A percentile compares a stretch with the other conserved stretches of the same genome.
Conservation (phyloP, 2,113 vertebrate species). For the Aldabrachelys gigantea region DNA sequence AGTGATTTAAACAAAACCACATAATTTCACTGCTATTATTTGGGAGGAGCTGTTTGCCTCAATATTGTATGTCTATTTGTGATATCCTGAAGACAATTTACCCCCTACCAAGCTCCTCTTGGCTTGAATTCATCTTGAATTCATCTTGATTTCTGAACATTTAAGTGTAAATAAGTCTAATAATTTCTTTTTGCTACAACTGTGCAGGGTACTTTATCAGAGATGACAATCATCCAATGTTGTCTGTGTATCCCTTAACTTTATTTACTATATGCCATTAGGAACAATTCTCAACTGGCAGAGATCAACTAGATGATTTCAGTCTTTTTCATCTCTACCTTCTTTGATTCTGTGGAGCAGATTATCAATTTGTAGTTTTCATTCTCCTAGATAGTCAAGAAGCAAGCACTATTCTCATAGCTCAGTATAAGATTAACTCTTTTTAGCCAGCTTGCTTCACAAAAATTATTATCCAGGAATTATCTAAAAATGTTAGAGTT, state of each 20-base stretch:
- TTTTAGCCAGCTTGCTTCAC: not conserved
- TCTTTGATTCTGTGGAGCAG: not conserved
- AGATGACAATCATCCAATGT: not conserved
- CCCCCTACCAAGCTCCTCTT: not conserved
- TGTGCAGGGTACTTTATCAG: not conserved
- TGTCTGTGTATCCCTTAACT: not conserved
- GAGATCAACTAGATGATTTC: not conserved
- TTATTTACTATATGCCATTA: not conserved
- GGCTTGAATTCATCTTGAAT: not conserved
- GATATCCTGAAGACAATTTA: not conserved
- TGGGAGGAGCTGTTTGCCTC: not conserved
- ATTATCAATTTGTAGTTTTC: slow-evolving; percentile 29
- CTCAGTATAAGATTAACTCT: slow-evolving; percentile 37
- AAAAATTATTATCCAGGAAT: not conserved
- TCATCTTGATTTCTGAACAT: not conserved
- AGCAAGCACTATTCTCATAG: slow-evolving; percentile 8
- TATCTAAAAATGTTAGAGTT: not conserved
- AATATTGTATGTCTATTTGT: not conserved
- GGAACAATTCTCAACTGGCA: not conserved
- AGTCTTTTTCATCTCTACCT: not conserved
- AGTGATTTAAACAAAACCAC: not conserved
- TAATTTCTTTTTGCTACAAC: not conserved
- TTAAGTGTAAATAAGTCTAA: not conserved
- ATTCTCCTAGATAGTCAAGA: slow-evolving; percentile 9
- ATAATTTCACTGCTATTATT: not conserved